Conservation (phyloP, 2,888 invertebrate species). For the Chaitophorus viminalis region DNA sequence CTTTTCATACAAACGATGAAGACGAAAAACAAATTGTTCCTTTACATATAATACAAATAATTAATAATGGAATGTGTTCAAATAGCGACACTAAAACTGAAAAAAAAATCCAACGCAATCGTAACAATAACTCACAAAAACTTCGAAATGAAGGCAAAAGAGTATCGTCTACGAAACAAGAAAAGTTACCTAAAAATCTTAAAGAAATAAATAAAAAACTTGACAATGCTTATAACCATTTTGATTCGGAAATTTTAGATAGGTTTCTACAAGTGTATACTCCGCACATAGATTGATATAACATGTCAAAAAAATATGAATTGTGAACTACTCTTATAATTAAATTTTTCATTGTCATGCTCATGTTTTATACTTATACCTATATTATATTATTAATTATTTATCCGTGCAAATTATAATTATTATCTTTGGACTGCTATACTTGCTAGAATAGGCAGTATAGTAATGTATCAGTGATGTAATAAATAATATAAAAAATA, state of each 20-base stretch:
- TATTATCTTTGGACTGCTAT: too few relatives aligned
- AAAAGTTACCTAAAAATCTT: neutral
- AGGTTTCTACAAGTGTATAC: slow-evolving; percentile 40
- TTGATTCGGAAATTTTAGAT: slow-evolving; percentile 37
- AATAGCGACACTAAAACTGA: neutral
- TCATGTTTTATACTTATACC: too few relatives aligned
- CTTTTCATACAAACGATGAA: neutral
- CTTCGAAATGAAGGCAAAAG: neutral
- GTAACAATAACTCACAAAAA: neutral
- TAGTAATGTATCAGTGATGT: too few relatives aligned
- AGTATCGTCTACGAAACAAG: neutral
- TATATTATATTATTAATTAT: too few relatives aligned
- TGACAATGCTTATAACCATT: slow-evolving; percentile 27
- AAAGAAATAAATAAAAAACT: neutral
- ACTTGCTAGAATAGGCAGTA: too few relatives aligned
- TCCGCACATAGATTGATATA: neutral
- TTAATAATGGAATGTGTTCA: slow-evolving; percentile 31
- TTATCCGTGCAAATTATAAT: too few relatives aligned
- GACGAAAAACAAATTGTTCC: neutral
- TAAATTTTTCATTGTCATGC: too few relatives aligned
- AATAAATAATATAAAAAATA: too few relatives aligned
- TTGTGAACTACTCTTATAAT: neutral
- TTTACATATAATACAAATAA: slow-evolving; percentile 49
- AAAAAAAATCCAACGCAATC: neutral
- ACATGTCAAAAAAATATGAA: too few relatives aligned